These are phyloP conservation scores for Brachyptera risi DNA, from an alignment of 2,888 invertebrate species.

Conservation along the genomic window DNA sequence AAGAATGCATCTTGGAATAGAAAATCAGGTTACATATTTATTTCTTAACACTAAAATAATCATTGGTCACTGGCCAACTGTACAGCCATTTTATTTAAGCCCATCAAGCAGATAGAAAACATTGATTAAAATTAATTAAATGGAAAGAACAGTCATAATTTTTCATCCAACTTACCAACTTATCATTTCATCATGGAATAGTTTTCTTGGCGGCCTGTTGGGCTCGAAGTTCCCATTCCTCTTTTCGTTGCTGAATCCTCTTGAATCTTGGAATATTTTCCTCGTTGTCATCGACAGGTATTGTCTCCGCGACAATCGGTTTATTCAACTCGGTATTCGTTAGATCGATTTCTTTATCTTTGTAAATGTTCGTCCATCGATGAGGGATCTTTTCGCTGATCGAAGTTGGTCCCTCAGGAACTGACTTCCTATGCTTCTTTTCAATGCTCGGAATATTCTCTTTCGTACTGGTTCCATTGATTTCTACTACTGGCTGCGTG, in stretches of 20 bases:
- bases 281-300: background rate
- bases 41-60: too few relatives aligned
- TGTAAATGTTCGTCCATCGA: slow-evolving; percentile 31
- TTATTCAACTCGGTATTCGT: slow-evolving; percentile 21
- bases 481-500: slow-evolving; percentile 19
- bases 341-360: slow-evolving; percentile 26
- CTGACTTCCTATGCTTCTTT: background rate
- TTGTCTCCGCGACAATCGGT: slow-evolving; percentile 7
- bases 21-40: too few relatives aligned
- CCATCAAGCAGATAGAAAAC: too few relatives aligned
- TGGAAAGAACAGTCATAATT: too few relatives aligned
- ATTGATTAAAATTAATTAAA: too few relatives aligned
- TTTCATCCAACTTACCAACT: too few relatives aligned
- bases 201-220: slow-evolving; percentile 52
- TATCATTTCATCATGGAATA: background rate
- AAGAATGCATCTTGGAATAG: too few relatives aligned
- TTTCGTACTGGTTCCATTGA: slow-evolving; percentile 32
- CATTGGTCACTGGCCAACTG: too few relatives aligned
- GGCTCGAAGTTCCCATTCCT: slow-evolving; percentile 74
- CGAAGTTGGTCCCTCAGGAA: background rate
- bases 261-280: slow-evolving; percentile 55
- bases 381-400: background rate
- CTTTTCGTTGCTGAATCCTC: slow-evolving; percentile 68
- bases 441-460: slow-evolving; percentile 35
- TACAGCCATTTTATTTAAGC: too few relatives aligned